Conservation (phyloP, 2,888 invertebrate genomes). For the Cryptocephalus primarius region DNA sequence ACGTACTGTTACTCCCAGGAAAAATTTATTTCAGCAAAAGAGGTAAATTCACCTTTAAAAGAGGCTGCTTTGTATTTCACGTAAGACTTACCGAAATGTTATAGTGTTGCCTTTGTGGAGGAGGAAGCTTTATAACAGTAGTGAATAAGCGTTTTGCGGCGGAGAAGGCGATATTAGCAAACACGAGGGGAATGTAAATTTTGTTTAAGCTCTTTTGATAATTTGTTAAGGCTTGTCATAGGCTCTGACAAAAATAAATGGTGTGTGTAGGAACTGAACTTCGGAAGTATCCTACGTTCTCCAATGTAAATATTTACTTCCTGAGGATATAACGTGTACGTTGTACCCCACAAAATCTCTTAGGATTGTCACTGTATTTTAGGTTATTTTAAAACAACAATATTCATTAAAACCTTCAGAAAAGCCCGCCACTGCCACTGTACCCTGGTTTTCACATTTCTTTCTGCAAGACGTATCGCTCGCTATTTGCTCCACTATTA, state of each 20-base stretch:
- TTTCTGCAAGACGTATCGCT: no score
- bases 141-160: conserved; percentile 12
- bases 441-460: no score
- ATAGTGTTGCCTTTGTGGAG: conserved; percentile 16
- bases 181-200: conserved; percentile 8
- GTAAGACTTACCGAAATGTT: conserved; percentile 10
- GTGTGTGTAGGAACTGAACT: background rate
- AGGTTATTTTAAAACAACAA: no score
- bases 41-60: conserved; percentile 26
- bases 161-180: conserved; percentile 10
- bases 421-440: no score
- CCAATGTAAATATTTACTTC: no score
- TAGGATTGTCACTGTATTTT: no score
- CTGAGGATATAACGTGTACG: no score
- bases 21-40: conserved; percentile 26
- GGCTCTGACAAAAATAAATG: background rate
- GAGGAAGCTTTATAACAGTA: conserved; percentile 9
- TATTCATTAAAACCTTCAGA: no score
- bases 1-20: conserved; percentile 19
- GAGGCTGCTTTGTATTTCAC: conserved; percentile 23
- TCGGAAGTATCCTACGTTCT: no score
- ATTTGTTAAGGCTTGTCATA: background rate
- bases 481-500: no score
- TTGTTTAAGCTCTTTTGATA: background rate
- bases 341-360: no score